Conservation (phyloP, 2,113 vertebrate genomes). For the Tachuris rubrigastra region DNA sequence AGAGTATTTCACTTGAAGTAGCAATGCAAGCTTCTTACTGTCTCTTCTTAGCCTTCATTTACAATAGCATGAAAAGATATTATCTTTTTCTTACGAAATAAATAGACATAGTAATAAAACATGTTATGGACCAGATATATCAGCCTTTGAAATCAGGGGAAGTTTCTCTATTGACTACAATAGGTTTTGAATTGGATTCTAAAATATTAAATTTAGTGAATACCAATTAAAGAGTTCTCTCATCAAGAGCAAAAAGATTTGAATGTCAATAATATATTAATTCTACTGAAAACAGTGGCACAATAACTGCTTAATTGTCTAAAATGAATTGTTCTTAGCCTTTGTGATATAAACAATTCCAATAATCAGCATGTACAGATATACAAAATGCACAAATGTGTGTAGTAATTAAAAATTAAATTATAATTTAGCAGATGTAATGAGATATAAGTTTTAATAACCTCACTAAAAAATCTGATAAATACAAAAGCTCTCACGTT, state of each 20-base stretch:
- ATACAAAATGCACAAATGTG: constrained; percentile 18
- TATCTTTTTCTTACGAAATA: neutral
- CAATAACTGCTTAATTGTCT: neutral
- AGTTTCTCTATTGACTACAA: neutral
- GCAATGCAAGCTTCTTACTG: neutral
- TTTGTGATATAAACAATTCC: neutral
- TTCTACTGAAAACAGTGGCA: neutral
- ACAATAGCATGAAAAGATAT: neutral
- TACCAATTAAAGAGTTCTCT: neutral
- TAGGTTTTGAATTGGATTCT: neutral
- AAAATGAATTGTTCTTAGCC: constrained; percentile 2
- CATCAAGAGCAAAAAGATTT: neutral
- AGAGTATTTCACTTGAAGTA: neutral
- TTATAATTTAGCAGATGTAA: constrained; percentile 50
- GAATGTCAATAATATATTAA: neutral
- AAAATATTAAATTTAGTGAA: neutral
- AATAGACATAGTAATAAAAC: neutral
- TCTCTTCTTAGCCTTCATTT: neutral
- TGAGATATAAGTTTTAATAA: constrained; percentile 61
- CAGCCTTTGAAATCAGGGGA: neutral
- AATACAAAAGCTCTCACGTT: constrained; percentile 51
- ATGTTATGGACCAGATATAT: neutral
- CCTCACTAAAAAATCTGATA: constrained; percentile 60
- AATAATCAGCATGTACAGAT: neutral
- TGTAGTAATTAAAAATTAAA: constrained; percentile 55